phyloP scores from a whole-genome alignment of 1,140 invertebrate genomes.

The Sminthurides bifidus region DNA sequence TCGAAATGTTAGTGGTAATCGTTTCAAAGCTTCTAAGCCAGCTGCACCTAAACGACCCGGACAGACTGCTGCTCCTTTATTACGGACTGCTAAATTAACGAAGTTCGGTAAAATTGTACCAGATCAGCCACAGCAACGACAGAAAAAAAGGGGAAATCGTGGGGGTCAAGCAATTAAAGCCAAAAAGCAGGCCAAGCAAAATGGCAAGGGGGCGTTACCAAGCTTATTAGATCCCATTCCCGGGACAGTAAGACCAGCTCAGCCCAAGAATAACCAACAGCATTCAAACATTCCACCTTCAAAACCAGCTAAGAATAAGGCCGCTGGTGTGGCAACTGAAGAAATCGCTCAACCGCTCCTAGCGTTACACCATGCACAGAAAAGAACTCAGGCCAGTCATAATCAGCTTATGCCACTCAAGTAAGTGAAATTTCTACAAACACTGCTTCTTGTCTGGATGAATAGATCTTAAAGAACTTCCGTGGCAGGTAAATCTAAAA shows the following conservation, averaged over 20 bases:
- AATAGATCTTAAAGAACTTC: too few relatives aligned
- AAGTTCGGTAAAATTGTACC: background rate
- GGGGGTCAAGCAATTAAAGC: background rate
- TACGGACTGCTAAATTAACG: background rate
- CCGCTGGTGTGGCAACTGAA: background rate
- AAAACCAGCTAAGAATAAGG: background rate
- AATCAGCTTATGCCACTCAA: background rate
- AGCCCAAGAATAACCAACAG: background rate
- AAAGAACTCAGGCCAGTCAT: background rate
- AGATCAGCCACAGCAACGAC: background rate
- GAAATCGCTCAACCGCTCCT: background rate
- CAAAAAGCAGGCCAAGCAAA: background rate
- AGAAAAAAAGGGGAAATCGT: background rate
- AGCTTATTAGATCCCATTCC: background rate
- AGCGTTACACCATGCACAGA: background rate
- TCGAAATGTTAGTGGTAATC: too few relatives aligned
- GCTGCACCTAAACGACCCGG: background rate
- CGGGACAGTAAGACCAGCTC: background rate
- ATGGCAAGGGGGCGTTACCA: too few relatives aligned
- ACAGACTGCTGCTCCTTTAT: background rate
- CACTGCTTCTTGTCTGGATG: too few relatives aligned
- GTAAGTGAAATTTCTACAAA: too few relatives aligned
- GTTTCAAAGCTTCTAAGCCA: background rate
- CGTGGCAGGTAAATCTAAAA: too few relatives aligned
- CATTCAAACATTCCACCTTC: background rate